Base-by-base conservation (phyloP, 2,888 invertebrate genomes). In the Lydus trimaculatus region DNA sequence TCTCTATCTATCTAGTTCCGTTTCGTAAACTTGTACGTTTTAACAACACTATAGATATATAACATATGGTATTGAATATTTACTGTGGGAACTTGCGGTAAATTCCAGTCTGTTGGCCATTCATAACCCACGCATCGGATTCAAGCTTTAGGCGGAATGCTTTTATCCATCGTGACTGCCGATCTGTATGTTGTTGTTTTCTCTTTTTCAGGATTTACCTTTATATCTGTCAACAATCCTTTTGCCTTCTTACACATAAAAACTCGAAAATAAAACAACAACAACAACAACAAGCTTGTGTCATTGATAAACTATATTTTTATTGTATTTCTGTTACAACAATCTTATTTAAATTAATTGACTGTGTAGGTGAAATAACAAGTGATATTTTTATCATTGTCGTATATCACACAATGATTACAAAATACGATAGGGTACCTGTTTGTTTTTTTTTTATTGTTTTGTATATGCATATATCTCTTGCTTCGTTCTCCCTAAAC, bases 81-180 rank as follows among this genome's bases (percentile, higher is more conserved):
- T 61, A 61, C 61, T 61, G 61, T 61, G 61, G 61, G 61, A 61
- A 61, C 61, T 61, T 43, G 61, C 36, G 43, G 61, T 61, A 43
- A 43, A 61, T 61, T 61, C 61, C 33, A 39, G 61, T 33, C 43
- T 61, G 39, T 61, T 43, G 39, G 43, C 43, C 43, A 36, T 39
- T 61, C 39, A 39, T 61, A 61, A 61, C 61, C 61, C 43, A 61
- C 61, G 61, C 61, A 39, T 61, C 56, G 56, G 56, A 56, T 56
- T n/a, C 56, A n/a, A 25, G 61, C 61, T 61, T 61, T 61, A 28
- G 61, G 61, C 61, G 61, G 39, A 61, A 36, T 61, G 36, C 43
- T 43, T 36, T 61, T 61, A 61, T 61, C 61, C 39, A 61, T 61
- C 61, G 61, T 61, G 61, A 61, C 61, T 61, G 39, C 56, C 56